Percentiles rank a stretch among this genome's conserved stretches.
phyloP scores from a whole-genome alignment of 2,113 vertebrate genomes.

The Setophaga coronata region DNA sequence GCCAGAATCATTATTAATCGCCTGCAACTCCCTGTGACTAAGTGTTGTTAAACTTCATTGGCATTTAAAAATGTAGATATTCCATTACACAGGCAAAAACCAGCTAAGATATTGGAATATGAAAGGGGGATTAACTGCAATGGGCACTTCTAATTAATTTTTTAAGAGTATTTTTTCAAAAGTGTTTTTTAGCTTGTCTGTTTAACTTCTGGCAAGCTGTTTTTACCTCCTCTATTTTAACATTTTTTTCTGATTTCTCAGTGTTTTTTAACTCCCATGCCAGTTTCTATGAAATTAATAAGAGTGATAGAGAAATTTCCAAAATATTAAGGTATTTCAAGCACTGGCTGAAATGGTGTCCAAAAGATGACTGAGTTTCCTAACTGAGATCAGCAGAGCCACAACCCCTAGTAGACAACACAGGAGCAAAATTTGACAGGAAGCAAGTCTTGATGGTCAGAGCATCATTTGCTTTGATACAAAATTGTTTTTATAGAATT shows the following conservation, averaged over 20 bases:
- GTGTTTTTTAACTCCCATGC: background rate
- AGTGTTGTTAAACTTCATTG: conserved; percentile 20
- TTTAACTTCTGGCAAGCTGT: background rate
- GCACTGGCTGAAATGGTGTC: background rate
- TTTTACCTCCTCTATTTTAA: background rate
- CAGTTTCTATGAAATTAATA: background rate
- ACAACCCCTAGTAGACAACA: background rate
- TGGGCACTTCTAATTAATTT: background rate
- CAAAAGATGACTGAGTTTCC: background rate
- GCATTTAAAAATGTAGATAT: conserved; percentile 6
- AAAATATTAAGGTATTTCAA: background rate
- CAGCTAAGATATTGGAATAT: background rate
- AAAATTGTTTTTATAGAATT: background rate
- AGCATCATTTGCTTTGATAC: background rate
- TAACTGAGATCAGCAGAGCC: background rate
- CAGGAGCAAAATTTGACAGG: background rate
- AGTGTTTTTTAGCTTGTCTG: background rate
- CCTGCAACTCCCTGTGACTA: conserved; percentile 45
- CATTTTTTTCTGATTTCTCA: background rate
- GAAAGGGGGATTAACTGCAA: background rate
- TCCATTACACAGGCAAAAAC: background rate
- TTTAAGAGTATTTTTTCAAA: background rate
- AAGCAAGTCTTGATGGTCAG: background rate
- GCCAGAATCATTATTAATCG: conserved; percentile 41
- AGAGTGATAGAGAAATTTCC: background rate